Percentiles rank a stretch among this genome's conserved stretches.
Evolutionary conservation across 2,113 vertebrate species (phyloP).

Genomic region (Regulus satrapa): DNA sequence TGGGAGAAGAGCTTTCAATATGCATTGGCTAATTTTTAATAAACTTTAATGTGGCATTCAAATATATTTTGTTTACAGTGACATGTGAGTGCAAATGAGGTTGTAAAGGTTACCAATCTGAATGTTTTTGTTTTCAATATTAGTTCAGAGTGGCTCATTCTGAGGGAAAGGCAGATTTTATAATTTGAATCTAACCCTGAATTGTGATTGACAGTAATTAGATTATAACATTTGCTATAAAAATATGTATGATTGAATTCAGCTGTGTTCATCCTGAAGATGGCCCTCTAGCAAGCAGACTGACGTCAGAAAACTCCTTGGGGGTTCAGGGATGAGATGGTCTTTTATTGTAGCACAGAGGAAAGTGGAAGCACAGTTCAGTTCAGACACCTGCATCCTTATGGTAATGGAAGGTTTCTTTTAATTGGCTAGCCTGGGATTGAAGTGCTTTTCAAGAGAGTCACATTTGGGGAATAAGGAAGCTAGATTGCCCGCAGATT

Average conservation of each 20-base stretch:
- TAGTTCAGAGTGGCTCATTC: background rate
- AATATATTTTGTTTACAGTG: background rate
- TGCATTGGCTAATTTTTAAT: background rate
- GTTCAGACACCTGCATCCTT: background rate
- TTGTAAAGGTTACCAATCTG: background rate
- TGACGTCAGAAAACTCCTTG: background rate
- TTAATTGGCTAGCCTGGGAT: background rate
- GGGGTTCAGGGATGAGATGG: background rate
- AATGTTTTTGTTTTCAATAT: background rate
- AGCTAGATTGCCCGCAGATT: background rate
- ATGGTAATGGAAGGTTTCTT: background rate
- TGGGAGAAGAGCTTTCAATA: background rate
- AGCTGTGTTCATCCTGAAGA: background rate
- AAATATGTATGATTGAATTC: background rate
- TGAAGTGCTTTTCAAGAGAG: background rate
- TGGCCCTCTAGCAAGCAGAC: background rate
- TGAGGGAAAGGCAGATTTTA: background rate
- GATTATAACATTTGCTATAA: conserved; percentile 9
- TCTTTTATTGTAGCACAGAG: background rate
- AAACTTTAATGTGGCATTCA: background rate
- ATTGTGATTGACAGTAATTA: background rate
- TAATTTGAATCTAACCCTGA: background rate
- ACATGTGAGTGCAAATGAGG: background rate
- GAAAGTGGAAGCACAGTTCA: background rate
- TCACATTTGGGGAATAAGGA: background rate